Percentiles rank a stretch among this genome's conserved stretches.
Evolutionary conservation across 2,797 vertebrate genomes (phyloP).

Genomic region (Gallinago stenura): DNA sequence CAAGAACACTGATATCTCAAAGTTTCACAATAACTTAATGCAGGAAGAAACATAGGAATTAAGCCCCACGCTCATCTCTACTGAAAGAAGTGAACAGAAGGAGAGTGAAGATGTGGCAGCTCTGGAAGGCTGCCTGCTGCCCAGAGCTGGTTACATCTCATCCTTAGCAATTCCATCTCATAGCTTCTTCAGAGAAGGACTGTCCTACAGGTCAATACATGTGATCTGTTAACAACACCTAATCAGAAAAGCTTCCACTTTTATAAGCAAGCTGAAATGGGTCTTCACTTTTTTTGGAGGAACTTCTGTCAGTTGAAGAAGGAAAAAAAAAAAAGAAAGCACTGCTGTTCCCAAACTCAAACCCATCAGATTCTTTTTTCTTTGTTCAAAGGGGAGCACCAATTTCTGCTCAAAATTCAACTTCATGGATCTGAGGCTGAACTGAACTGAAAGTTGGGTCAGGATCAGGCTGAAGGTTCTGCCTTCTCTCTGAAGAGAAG

Average conservation of each 20-base stretch:
- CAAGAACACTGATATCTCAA: not conserved
- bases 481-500: not conserved
- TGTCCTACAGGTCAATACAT: accelerated
- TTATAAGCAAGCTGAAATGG: not conserved
- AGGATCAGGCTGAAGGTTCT: not conserved
- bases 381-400: not conserved
- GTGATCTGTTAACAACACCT: not conserved
- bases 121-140: not conserved
- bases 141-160: not conserved
- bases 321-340: not conserved
- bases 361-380: not conserved
- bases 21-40: not conserved
- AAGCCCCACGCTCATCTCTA: not conserved
- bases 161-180: not conserved
- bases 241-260: not conserved
- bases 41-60: not conserved
- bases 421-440: not conserved
- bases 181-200: not conserved
- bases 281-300: accelerated
- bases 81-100: not conserved
- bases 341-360: not conserved
- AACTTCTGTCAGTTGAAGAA: not conserved
- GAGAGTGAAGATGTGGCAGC: not conserved
- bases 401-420: not conserved
- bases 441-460: not conserved